Evolutionary conservation across 2,797 vertebrate species (phyloP), one percentile per base, ranked within the genome.

Genomic region (Rhinella marina): DNA sequence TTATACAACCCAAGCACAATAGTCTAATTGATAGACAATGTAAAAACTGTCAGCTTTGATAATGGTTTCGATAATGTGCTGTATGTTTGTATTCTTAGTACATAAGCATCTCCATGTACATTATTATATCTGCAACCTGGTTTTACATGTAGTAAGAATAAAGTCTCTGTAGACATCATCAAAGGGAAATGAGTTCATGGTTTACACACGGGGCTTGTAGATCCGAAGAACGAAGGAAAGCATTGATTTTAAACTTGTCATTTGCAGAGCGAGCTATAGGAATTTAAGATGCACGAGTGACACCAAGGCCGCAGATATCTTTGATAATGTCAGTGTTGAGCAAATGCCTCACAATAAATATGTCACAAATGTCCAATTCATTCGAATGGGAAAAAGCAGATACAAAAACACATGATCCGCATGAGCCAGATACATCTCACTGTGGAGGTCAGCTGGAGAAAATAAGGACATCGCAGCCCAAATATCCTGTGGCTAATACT

Each of bases 401-500:
- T 17, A 25, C 50, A 68, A 87, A 54, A 76, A 76, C 29, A 14
- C 50, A 77, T 77, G 70, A 82, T 77, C n/a, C 4, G 9, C 25
- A 56, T 59, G 41, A 66, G 57, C 78, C 84, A 88, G 72, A 89
- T 82, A 64, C 70, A 82, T 86, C 84, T 50, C 11, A 82, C 83
- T 79, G 64, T 54, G 32, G 84, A 86, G 88, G 84, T 89, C 84
- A 86, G 79, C 32, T 82, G 9, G 17, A 76, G 32, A 85, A 83
- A 59, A 82, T 68, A 83, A 59, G 80, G 16, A 80, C 32, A 23
- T 70, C 52, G 27, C 12, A 82, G 80, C 79, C 84, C 79, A 86
- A 86, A 82, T 86, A 89, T 86, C 79, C 50, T 78, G 72, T 86
- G 84, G 88, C 84, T 82, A 86, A 89, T 89, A 54, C 61, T 52